These are phyloP conservation scores for Hypomecis atomaria DNA, from an alignment of 2,888 invertebrate species.

Conservation along the genomic window DNA sequence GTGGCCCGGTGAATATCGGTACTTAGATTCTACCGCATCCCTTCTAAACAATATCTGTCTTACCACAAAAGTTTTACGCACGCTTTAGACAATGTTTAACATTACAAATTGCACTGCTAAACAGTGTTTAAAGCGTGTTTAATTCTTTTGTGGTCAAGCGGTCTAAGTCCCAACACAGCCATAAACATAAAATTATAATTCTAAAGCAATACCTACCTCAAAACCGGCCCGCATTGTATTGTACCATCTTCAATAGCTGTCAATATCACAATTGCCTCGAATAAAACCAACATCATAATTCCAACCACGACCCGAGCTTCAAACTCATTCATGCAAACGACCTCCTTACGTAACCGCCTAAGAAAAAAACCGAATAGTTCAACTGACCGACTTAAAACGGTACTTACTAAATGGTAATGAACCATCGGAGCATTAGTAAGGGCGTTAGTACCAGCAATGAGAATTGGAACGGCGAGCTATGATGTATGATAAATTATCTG, in stretches of 20 bases:
- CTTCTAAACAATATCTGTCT: too few relatives aligned
- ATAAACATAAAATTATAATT: neutral
- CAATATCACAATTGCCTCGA: slow-evolving; percentile 25
- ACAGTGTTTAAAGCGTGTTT: too few relatives aligned
- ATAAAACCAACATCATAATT: slow-evolving; percentile 28
- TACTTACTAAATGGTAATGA: slow-evolving; percentile 49
- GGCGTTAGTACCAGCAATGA: slow-evolving; percentile 37
- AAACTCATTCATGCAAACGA: slow-evolving; percentile 44
- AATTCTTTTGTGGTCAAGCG: too few relatives aligned
- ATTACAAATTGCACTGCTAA: too few relatives aligned
- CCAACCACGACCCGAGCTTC: slow-evolving; percentile 38
- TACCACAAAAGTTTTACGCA: too few relatives aligned
- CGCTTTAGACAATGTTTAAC: too few relatives aligned
- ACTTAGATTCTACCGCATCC: too few relatives aligned
- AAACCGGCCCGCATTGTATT: slow-evolving; percentile 14
- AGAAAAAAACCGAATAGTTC: slow-evolving; percentile 43
- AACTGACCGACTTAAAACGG: slow-evolving; percentile 50
- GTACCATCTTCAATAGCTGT: slow-evolving; percentile 11
- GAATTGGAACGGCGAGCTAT: slow-evolving; percentile 40
- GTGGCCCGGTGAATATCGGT: too few relatives aligned
- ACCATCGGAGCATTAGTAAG: slow-evolving; percentile 45
- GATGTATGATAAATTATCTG: slow-evolving; percentile 36
- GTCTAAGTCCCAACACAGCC: neutral
- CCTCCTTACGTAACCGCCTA: slow-evolving; percentile 48
- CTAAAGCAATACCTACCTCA: neutral